Conservation (phyloP, 2,888 invertebrate species). For the Tachina lurida region DNA sequence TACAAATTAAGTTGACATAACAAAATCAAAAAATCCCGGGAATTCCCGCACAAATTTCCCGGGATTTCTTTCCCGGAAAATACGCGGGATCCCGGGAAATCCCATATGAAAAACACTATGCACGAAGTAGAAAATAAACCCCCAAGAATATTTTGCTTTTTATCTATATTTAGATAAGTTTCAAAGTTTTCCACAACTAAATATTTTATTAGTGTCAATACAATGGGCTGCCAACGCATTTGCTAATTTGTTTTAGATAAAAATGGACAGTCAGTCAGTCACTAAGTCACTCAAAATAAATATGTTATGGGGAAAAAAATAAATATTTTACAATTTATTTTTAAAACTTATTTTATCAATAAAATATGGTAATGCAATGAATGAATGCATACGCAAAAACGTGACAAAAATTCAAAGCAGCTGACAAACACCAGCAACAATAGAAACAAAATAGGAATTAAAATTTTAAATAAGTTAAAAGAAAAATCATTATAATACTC, state of each 20-base stretch:
- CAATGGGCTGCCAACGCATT: conserved; percentile 22
- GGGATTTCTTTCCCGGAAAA: too few relatives aligned
- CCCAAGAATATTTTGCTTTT: not conserved
- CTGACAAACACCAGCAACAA: conserved; percentile 36
- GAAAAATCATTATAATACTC: conserved; percentile 14
- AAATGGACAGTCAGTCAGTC: conserved; percentile 46
- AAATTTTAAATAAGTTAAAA: conserved; percentile 41
- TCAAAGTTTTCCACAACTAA: conserved; percentile 30
- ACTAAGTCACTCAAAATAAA: conserved; percentile 39
- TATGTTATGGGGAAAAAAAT: not conserved
- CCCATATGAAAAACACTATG: not conserved
- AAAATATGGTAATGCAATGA: conserved; percentile 62
- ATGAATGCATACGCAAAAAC: conserved; percentile 51
- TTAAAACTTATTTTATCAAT: conserved; percentile 65
- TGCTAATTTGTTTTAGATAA: conserved; percentile 32
- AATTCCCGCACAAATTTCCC: too few relatives aligned
- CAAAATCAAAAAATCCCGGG: too few relatives aligned
- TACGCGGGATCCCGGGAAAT: too few relatives aligned
- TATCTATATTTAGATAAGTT: conserved; percentile 7
- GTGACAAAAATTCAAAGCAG: conserved; percentile 58
- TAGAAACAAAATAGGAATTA: conserved; percentile 54
- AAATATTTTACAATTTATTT: conserved; percentile 47
- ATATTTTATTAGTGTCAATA: conserved; percentile 43
- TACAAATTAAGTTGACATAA: too few relatives aligned
- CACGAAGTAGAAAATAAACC: not conserved